Evolutionary conservation across 1,140 invertebrate genomes (phyloP), one percentile per base, ranked within the genome.

Genomic region (Musca vetustissima): DNA sequence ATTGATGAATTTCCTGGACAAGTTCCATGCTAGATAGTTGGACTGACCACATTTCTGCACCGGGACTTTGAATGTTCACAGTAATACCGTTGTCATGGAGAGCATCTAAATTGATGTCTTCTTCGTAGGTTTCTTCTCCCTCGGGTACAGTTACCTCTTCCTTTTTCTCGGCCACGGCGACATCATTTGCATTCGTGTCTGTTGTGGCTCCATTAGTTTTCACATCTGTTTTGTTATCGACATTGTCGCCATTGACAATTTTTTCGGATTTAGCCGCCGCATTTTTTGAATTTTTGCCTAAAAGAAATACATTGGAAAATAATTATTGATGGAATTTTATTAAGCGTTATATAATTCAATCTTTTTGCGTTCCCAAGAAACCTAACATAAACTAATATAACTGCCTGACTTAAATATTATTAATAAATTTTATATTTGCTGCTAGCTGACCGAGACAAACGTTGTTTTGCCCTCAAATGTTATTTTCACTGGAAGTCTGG

Each of bases 1-100:
- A 85, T 84, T 98, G 97, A 83, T 98, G 96, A 64, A 99, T 98
- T 87, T 99, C 98, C 87, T 99, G 97, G 0, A 99, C 96, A 48
- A 99, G 84, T 83, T 99, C 97, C 92, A 97, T 96, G 78, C 95
- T 97, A 14, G 95, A 98, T 2, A 99, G 91, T 85, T 97, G 95
- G 77, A 98, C 93, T 77, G 97, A 94, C 82, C 98, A 92, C 4
- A 92, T 88, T 74, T 98, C 95, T 6, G 93, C 86, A 11, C 93
- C 93, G 11, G 95, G 94, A 71, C 93, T 92, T 47, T 92, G 87
- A 72, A 98, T 95, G 85, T 96, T 94, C 1, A 98, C 92, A 64
- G 91, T 94, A 76, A 98, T 97, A 47, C 95, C 94, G 81, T 94
- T 89, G 79, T 98, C 96, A 83, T 97, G 95, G 74, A 97, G 93